Percentiles rank a stretch among this genome's conserved stretches.
Evolutionary conservation across 2,113 vertebrate genomes (phyloP).

Genomic region (Apistogramma diplotaenia): DNA sequence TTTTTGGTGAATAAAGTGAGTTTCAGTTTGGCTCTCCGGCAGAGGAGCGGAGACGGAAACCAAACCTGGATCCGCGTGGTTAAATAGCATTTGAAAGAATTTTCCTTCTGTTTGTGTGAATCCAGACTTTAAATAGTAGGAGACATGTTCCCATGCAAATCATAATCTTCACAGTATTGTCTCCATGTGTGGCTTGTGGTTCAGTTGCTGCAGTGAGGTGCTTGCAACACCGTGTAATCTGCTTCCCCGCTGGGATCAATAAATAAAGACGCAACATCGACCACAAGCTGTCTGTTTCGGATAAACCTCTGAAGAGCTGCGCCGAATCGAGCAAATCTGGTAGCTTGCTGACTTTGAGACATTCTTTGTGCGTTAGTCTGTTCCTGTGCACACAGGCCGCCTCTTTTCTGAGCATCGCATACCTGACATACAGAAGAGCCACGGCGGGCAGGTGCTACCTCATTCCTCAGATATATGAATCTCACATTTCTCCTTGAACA

Average conservation of each 20-base stretch:
- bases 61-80: neutral
- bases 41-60: neutral
- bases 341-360: constrained; percentile 24
- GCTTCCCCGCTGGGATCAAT: constrained; percentile 7
- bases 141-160: constrained; percentile 29
- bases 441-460: neutral
- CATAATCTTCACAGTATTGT: neutral
- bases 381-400: neutral
- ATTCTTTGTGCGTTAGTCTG: neutral
- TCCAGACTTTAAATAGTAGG: neutral
- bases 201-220: constrained; percentile 25
- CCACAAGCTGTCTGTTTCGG: constrained; percentile 30
- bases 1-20: neutral
- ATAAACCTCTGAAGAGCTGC: constrained; percentile 2
- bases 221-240: constrained; percentile 39
- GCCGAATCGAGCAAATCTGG: constrained; percentile 11
- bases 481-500: neutral
- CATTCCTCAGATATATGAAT: neutral
- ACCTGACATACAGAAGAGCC: constrained; percentile 6
- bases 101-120: neutral
- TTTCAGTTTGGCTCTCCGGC: neutral
- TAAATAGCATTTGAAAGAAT: neutral
- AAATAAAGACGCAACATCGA: constrained; percentile 3
- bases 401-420: constrained; percentile 4
- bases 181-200: constrained; percentile 43